Base-by-base conservation (phyloP, 2,888 invertebrate species). In the Drosophila picticornis region DNA sequence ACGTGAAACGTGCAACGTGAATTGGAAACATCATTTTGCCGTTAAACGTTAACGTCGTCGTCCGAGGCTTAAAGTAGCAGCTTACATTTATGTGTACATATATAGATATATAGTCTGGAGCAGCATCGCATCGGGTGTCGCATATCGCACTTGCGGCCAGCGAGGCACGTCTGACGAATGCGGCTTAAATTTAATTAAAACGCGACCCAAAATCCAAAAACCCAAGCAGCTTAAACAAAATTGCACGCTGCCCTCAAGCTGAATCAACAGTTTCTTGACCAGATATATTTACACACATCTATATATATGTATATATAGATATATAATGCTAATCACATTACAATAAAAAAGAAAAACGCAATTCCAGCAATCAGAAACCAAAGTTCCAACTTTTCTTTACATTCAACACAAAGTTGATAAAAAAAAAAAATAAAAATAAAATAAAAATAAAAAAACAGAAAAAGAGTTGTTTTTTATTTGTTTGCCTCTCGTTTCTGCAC, bases 131-230 rank as follows among this genome's bases (percentile, higher is more conserved):
- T 36, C 71, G 46, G 46, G 46, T 46, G 46, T 68, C 73, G 74
- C 29, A 78, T 78, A 77, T 84, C 84, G 72, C 76, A 72, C 40
- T 67, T 83, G 84, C 69, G 86, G 86, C 78, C 72, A 65, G 78
- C 55, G 71, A 63, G 84, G 72, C 84, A 84, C 84, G 84, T 84
- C 80, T 77, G 76, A 67, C 53, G 70, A 73, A 71, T 78, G 75
- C 75, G 88, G 88, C 84, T 88, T 86, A 88, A 77, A 84, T 75
- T 88, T 83, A 89, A 90, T 90, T 90, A 84, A 84, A 90, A 73
- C 69, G 60, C 72, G 55, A 71, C 58, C 29, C 71, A 65, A 51
- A 63, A 58, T n/a, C 48, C 46, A 72, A 70, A 38, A 51, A 51
- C 29, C 56, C 27, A 48, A 53, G n/a, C 22, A 59, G 29, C 36